Evolutionary conservation across 1,140 invertebrate species (phyloP), one percentile per base, ranked within the genome.

Genomic region (Cydia strobilella): DNA sequence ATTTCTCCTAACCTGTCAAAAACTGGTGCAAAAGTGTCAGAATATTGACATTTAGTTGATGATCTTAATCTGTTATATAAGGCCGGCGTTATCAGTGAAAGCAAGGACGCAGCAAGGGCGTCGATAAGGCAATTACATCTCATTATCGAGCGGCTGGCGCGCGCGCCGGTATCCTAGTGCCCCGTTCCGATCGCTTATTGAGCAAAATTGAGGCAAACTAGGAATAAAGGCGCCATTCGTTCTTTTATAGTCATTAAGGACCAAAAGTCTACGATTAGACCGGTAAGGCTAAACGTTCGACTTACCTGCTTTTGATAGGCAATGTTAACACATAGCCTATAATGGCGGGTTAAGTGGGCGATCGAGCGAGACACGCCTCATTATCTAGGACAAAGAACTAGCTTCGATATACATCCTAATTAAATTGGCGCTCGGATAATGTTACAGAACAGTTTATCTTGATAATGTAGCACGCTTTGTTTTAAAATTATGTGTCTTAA

Each of bases 61-160:
- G 80, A 83, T 81, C 73, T 77, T 62, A 78, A 45, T 25, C 23
- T n/a, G 62, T 88, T 86, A 90, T 82, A 87, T 87, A 90, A 77
- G 80, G 81, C 74, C 79, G 62, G 71, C 79, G 83, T 90, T 91
- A 91, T 91, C 89, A 91, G 89, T 89, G 89, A 91, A 91, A 91
- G 89, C 87, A 89, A 90, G 88, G 88, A 90, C 89, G 83, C 66
- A 82, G 81, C 84, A 88, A 90, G 88, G 87, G 88, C 88, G 77
- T 79, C 76, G 86, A 86, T 87, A 90, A 85, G 80, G 81, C 83
- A 85, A 88, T 88, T 88, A 87, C 79, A 82, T 42, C 82, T 88
- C 80, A 89, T 89, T 89, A 85, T 80, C 81, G 81, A 81, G 77
- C 78, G 82, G 80, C 79, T 83, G 75, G 69, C 81, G 82, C 80